Evolutionary conservation across 2,797 vertebrate genomes (phyloP), one percentile per base, ranked within the genome.

Genomic region (Eurystomus glaucurus): DNA sequence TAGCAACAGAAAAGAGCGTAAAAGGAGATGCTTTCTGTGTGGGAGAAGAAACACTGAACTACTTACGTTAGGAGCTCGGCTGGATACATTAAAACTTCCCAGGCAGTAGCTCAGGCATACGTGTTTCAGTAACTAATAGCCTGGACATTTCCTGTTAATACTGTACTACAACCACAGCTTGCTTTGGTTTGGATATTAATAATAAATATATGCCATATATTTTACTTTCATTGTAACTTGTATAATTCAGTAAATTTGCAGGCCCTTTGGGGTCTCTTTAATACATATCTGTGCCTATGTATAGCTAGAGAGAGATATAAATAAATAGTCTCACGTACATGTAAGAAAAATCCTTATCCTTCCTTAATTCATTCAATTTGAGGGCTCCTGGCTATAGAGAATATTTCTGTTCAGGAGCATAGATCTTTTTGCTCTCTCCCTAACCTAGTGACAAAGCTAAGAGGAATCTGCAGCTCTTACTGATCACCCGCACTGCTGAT

Each of bases 61-160:
- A 70, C 80, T 79, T 76, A 50, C 18, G 69, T 19, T 31, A 83
- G 68, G 55, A 94, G 41, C 77, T 91, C 90, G 71, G 94, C 83
- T 82, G 83, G 80, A 82, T 74, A 48, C 64, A 57, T 89, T 82
- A 91, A 87, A 60, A 96, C 85, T 71, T 93, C 93, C 86, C 78
- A 91, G 86, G 88, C 95, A 96, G 95, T 61, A 94, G 86, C 86
- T 95, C 64, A 88, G 57, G 37, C 81, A 54, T 82, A 20, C 82
- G 37, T 70, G 88, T 93, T 97, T 96, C 88, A 83, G 39, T 93
- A 97, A 89, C 88, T 95, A 96, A 95, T 82, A 80, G 88, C 57
- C 77, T 88, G 86, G 86, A 96, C 81, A 91, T 95, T 97, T 97
- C 97, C 96, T 97, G 95, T 96, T 96, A 92, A 95, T 85, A 46